Percentiles rank a stretch among this genome's conserved stretches.
phyloP scores from a whole-genome alignment of 1,140 invertebrate species.

The Panagrolaimus sp. region DNA sequence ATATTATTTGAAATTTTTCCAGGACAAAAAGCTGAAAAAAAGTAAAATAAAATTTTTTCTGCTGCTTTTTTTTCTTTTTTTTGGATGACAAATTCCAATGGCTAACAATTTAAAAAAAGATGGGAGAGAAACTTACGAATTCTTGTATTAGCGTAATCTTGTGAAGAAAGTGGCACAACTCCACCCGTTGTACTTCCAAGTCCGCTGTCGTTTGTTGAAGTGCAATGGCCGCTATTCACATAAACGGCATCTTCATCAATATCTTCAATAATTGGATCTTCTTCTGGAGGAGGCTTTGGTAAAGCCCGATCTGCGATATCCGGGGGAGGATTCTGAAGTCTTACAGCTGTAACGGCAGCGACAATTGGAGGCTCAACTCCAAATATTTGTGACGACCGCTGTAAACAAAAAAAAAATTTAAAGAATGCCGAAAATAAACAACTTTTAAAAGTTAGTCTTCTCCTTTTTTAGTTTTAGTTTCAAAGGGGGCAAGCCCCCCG shows the following conservation, averaged over 20 bases:
- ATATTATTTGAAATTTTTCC: slow-evolving; percentile 86
- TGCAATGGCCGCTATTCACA: slow-evolving; percentile 25
- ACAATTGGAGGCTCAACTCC: not conserved
- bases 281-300: slow-evolving; percentile 10
- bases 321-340: not conserved
- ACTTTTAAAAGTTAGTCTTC: not conserved
- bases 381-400: slow-evolving; percentile 15
- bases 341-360: not conserved
- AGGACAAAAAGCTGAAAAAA: slow-evolving; percentile 42
- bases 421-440: too few relatives aligned
- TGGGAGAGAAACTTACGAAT: slow-evolving; percentile 39
- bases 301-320: slow-evolving; percentile 7
- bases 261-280: not conserved
- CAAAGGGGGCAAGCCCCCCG: too few relatives aligned
- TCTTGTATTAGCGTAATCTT: slow-evolving; percentile 54
- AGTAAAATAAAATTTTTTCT: not conserved
- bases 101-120: not conserved
- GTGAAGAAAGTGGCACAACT: not conserved
- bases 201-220: slow-evolving; percentile 29
- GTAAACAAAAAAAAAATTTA: not conserved
- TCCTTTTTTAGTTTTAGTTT: not conserved
- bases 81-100: too few relatives aligned
- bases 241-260: slow-evolving; percentile 27
- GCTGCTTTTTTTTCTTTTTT: too few relatives aligned
- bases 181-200: slow-evolving; percentile 32